phyloP scores from a whole-genome alignment of 2,113 vertebrate genomes.

The Cyanocitta stelleri region DNA sequence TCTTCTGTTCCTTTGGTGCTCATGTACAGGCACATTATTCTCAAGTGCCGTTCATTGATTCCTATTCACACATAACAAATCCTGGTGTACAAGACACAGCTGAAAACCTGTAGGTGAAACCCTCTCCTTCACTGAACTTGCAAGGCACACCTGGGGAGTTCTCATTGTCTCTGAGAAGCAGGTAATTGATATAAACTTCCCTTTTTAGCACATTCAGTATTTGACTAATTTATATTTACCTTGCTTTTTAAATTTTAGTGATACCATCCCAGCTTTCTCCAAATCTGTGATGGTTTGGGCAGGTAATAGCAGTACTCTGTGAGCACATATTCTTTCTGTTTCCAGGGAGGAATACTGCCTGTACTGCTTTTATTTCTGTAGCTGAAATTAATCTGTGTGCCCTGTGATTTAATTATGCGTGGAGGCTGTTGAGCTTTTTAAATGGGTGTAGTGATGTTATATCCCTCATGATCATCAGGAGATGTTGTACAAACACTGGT shows the following conservation, averaged over 20 bases:
- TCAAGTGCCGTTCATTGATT: neutral
- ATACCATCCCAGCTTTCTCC: neutral
- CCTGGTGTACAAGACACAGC: neutral
- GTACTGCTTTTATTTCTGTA: neutral
- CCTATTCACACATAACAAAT: neutral
- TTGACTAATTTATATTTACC: neutral
- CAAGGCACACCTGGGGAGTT: neutral
- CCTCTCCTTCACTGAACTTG: neutral
- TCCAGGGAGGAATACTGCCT: neutral
- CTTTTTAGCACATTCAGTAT: neutral
- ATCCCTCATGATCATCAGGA: neutral
- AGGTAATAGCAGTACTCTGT: neutral
- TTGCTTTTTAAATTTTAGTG: neutral
- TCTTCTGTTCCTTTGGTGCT: neutral
- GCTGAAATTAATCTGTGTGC: neutral
- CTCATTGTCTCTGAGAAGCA: neutral
- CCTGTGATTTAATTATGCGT: neutral
- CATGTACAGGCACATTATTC: neutral
- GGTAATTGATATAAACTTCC: neutral
- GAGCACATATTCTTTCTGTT: neutral
- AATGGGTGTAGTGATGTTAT: neutral
- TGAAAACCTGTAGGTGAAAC: neutral
- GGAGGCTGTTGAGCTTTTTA: neutral
- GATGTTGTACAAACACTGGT: neutral
- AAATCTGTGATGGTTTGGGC: neutral